phyloP scores from a whole-genome alignment of 2,888 invertebrate species.

The Eulithis testata region DNA sequence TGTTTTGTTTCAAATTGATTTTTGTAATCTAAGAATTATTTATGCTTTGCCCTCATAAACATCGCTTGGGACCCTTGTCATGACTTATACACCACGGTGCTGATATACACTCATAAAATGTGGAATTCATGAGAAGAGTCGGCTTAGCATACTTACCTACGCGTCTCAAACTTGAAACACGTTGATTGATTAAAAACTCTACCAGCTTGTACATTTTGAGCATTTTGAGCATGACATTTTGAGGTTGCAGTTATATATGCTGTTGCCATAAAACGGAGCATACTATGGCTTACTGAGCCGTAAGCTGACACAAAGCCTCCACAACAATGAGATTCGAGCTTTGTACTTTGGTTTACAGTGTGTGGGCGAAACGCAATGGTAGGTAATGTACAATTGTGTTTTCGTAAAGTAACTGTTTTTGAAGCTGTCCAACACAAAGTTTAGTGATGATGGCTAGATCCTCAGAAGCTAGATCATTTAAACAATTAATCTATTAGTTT shows the following conservation, averaged over 20 bases:
- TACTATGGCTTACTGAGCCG: conserved; percentile 39
- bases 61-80: conserved; percentile 52
- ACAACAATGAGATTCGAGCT: conserved; percentile 57
- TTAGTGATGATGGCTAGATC: background rate
- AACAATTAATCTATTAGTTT: too few species aligned
- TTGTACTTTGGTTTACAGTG: conserved; percentile 48
- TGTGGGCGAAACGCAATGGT: conserved; percentile 55
- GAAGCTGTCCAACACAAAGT: conserved; percentile 40
- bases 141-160: conserved; percentile 6
- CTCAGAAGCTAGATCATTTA: too few species aligned
- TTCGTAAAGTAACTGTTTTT: conserved; percentile 47
- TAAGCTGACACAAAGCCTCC: conserved; percentile 62
- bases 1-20: conserved; percentile 52
- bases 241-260: conserved; percentile 37
- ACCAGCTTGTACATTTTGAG: conserved; percentile 13
- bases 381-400: background rate
- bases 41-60: conserved; percentile 52
- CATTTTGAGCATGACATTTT: too few species aligned
- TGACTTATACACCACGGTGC: conserved; percentile 55
- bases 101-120: conserved; percentile 63
- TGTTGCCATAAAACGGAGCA: conserved; percentile 38
- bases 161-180: conserved; percentile 20
- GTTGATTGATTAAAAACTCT: conserved; percentile 34
- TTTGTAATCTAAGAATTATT: conserved; percentile 62
- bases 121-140: conserved; percentile 48